Base-by-base conservation (phyloP, 2,888 invertebrate genomes). In the Tachina lurida region DNA sequence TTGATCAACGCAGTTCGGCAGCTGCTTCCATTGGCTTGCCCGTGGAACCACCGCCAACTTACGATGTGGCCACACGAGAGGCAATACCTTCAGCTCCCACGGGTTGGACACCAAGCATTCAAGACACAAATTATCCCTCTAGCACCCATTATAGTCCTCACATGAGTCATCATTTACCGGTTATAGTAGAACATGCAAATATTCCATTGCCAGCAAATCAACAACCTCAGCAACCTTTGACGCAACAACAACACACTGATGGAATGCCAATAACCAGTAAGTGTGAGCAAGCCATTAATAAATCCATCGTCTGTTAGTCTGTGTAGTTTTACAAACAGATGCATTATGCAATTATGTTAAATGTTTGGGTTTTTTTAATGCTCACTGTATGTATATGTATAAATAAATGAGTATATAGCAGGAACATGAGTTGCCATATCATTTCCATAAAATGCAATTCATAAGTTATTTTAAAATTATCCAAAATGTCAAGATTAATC, bases 1-100 rank as follows among this genome's bases (percentile, higher is more conserved):
- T 17, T n/a, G 87, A 87, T 85, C 89, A 87, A 67, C 88, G 87
- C 17, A 87, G 74, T n/a, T 88, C 84, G 7, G 87, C 87, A 41
- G 87, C 88, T 80, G 87, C 81, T 9, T 87, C 84, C 15, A 88
- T 88, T 54, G 89, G 87, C 9, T 65, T 89, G 49, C 88, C 88
- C 0, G 71, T 89, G 41, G 92, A 92, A 85, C 90, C 92, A 1
- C 92, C 92, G 31, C 92, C 92, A 12, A 91, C 92, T 4, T 92
- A 92, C 77, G 92, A 92, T 87, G 88, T 89, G 74, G 92, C 92
- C 17, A 84, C 87, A 15, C 49, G 39, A 39, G 82, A 75, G 4
- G 52, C 41, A 10, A 19, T 31, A 31, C 39, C 74, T 13, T 45
- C 73, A 31, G 43, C 70, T 43, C 84, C 70, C 0, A 17, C 68